Base-by-base conservation (phyloP, 1,140 invertebrate genomes). In the Lepidotrigona ventralis region DNA sequence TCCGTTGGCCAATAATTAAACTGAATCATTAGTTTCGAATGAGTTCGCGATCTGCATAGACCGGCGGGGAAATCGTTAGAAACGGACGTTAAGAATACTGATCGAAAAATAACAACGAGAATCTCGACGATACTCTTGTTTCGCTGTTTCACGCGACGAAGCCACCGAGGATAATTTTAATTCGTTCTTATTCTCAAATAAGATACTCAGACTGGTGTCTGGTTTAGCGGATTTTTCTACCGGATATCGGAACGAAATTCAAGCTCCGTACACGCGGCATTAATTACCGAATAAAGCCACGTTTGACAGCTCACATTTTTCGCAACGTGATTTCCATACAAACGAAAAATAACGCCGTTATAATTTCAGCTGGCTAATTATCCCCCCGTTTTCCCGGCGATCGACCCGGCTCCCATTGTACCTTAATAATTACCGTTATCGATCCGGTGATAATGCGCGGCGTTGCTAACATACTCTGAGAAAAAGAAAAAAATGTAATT, bases 271-370 rank as follows among this genome's bases (percentile, higher is more conserved):
- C 19, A 39, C 56, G 23, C 33, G 70, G 6, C 39, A 74, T 74
- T 74, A 58, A 81, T 81, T 64, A 64, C 15, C 39, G 19, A 81
- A 81, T 58, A 81, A 81, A 81, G 26, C 19, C n/a, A 19, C 15
- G 46, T 53, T 72, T 73, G 70, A 64, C 58, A 26, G 21, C 51
- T 19, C 26, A 26, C 46, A 29, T 46, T 74, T 81, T 54, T 51
- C 46, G 6, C 26, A 23, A 69, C 56, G 46, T 39, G 21, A 70
- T 78, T 83, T 83, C 70, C 66, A 70, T 78, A 64, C 66, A 54
- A 78, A 78, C 19, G 46, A 78, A 63, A 54, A 60, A 78, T 60
- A 63, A 78, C 75, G 33, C 53, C 54, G 66, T 70, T 77, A 71
- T 63, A 51, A 60, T 23, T 53, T 71, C 74, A 56, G 12, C 29